Evolutionary conservation across 1,140 invertebrate species (phyloP).

Genomic region (Belonocnema kinseyi): DNA sequence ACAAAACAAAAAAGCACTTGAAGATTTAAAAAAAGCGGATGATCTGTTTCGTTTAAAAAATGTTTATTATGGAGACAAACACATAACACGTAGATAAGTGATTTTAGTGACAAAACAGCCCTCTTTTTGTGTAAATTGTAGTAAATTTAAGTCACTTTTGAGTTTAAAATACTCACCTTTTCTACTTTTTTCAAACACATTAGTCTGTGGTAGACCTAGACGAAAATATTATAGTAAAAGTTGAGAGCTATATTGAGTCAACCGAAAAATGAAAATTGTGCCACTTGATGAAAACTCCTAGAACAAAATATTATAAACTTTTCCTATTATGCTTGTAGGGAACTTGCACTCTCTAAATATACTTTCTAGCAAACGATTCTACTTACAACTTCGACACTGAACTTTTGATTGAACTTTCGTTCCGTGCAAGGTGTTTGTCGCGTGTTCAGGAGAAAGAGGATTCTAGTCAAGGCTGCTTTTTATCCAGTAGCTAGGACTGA

Average conservation of each 20-base stretch:
- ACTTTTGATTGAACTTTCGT: constrained; percentile 28
- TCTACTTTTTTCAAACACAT: too few relatives aligned
- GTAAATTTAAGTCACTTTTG: too few relatives aligned
- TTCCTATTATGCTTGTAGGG: constrained; percentile 8
- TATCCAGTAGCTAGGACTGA: constrained; percentile 12
- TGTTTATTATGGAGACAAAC: too few relatives aligned
- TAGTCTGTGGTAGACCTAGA: too few relatives aligned
- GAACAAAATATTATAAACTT: neutral
- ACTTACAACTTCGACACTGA: neutral
- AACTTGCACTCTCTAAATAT: constrained; percentile 1
- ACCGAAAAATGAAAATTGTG: neutral
- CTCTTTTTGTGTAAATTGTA: neutral
- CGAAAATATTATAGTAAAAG: neutral
- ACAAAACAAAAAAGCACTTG: too few relatives aligned
- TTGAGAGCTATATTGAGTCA: neutral
- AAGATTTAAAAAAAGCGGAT: too few relatives aligned
- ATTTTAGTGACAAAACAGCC: neutral
- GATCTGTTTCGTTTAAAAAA: too few relatives aligned
- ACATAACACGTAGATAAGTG: too few relatives aligned
- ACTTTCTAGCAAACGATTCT: constrained; percentile 2
- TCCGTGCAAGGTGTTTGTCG: constrained; percentile 23
- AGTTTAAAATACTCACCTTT: too few relatives aligned
- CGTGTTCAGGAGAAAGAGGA: neutral
- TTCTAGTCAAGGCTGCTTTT: constrained; percentile 17
- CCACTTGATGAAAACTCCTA: neutral